phyloP scores from a whole-genome alignment of 2,888 invertebrate genomes.

The Mesorhabditis spiculigera region DNA sequence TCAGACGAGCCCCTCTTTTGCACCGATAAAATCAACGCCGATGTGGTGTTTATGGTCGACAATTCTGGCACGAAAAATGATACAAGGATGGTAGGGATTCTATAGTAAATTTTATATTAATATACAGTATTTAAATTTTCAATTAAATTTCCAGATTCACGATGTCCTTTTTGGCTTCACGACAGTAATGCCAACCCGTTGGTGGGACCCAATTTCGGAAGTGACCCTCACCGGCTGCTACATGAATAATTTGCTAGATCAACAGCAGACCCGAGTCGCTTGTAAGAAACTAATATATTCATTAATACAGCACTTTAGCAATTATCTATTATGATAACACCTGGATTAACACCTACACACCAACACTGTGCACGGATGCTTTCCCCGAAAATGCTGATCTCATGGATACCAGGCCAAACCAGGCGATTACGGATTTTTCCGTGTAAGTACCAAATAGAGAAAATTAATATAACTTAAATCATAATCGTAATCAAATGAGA shows the following conservation, averaged over 20 bases:
- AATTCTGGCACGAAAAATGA: neutral
- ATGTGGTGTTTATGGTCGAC: neutral
- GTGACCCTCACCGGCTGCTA: neutral
- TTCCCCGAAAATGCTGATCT: neutral
- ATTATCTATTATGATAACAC: neutral
- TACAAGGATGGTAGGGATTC: neutral
- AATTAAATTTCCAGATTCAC: neutral
- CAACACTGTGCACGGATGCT: neutral
- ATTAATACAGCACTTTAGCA: neutral
- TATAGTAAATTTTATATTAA: neutral
- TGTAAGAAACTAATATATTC: neutral
- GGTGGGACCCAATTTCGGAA: neutral
- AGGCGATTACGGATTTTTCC: neutral
- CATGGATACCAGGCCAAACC: neutral
- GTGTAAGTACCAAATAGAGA: neutral
- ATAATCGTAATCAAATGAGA: too few species aligned
- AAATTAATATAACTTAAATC: too few species aligned
- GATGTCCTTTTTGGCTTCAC: slow-evolving; percentile 1
- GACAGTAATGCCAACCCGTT: neutral
- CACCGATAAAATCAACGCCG: neutral
- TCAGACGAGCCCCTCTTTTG: neutral
- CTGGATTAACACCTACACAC: neutral
- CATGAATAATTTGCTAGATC: neutral
- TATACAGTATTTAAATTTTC: too few species aligned
- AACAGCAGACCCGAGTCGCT: neutral